Percentiles rank a stretch among this genome's conserved stretches.
These are phyloP conservation scores for Galleria mellonella DNA, from an alignment of 1,140 invertebrate species.

Conservation along the genomic window DNA sequence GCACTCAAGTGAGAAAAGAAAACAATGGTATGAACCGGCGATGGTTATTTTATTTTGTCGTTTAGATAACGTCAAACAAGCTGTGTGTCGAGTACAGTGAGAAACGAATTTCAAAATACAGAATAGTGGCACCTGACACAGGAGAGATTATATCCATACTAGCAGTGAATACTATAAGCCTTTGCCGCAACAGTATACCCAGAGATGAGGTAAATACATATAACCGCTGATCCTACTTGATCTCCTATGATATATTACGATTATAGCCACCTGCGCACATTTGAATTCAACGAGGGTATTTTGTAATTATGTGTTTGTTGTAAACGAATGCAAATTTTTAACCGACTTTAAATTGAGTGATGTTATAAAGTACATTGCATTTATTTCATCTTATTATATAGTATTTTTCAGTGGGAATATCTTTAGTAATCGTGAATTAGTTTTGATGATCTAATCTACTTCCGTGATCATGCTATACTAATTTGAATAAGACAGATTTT, in stretches of 20 bases:
- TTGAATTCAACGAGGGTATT: not conserved
- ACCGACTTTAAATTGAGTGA: too few relatives aligned
- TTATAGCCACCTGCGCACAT: not conserved
- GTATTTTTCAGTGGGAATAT: too few relatives aligned
- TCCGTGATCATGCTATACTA: too few relatives aligned
- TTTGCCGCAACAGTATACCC: not conserved
- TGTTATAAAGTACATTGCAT: too few relatives aligned
- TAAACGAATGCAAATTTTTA: too few relatives aligned
- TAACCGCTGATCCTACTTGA: conserved; percentile 14
- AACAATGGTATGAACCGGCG: not conserved
- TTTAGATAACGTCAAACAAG: not conserved
- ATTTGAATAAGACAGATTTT: too few relatives aligned
- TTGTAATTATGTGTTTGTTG: too few relatives aligned
- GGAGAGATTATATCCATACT: conserved; percentile 2
- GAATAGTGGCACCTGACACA: conserved; percentile 4
- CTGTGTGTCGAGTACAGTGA: not conserved
- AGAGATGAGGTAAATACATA: conserved; percentile 9
- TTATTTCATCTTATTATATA: too few relatives aligned
- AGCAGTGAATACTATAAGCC: conserved; percentile 5
- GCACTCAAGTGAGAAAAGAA: not conserved
- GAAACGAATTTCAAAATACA: not conserved
- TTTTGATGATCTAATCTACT: too few relatives aligned
- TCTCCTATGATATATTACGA: conserved; percentile 7
- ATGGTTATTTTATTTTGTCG: not conserved
- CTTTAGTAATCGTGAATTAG: too few relatives aligned